Evolutionary conservation across 2,113 vertebrate genomes (phyloP), one percentile per base, ranked within the genome.

Genomic region (Dolichallabes microphthalmus): DNA sequence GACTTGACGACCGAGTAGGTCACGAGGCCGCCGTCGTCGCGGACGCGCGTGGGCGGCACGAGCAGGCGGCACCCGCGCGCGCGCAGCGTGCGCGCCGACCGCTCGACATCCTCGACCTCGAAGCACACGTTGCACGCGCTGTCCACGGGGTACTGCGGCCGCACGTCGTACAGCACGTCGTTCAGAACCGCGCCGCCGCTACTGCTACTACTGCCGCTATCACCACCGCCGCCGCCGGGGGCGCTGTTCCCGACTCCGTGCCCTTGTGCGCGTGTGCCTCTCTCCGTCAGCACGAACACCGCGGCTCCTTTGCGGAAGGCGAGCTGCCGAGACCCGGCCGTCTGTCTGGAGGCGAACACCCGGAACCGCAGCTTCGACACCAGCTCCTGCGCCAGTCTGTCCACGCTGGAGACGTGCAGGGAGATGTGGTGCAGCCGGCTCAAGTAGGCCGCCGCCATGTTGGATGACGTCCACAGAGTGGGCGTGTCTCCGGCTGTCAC

Each of bases 41-140:
- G 86, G 15, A 98, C 90, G 0, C 91, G 85, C 0, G 95, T 96
- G 0, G 97, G 97, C 0, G 96, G 94, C 12, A 98, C 95, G 0
- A 92, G 90, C 74, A 98, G 85, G 14, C 78, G 66, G 89, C 96
- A 98, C 20, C 97, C 98, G 63, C 53, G 86, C 0, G 89, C 85
- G 10, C 88, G 90, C 14, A 99, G 93, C 22, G 4, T 89, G 20
- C 57, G 82, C 89, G 93, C 94, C 57, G 95, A 92, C 30, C 88
- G 91, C 0, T 89, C 91, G 14, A 95, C 95, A 0, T 98, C 92
- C 0, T 94, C 93, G 85, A 97, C 97, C 82, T 98, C 96, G 0
- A 98, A 98, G 86, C 97, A 98, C 89, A 98, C 87, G 0, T 98
- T 99, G 84, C 95, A 95, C 19, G 95, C 98, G 0, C 96, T 97